Evolutionary conservation across 2,888 invertebrate species (phyloP).

Genomic region (Cephonodes hylas): DNA sequence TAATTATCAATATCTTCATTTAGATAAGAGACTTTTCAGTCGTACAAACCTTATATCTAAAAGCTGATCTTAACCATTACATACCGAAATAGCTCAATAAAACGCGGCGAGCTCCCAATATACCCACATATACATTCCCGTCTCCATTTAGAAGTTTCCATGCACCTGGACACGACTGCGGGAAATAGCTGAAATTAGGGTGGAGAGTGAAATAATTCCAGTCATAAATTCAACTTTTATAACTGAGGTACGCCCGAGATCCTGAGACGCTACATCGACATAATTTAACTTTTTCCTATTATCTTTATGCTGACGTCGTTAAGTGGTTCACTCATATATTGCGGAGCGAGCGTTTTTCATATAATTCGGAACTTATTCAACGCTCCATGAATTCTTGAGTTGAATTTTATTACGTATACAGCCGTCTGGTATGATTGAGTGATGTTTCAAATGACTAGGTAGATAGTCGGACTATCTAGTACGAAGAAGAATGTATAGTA

Average conservation of each 20-base stretch:
- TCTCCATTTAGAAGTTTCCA: constrained; percentile 64
- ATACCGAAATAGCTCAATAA: constrained; percentile 60
- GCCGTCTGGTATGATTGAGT: constrained; percentile 30
- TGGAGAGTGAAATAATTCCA: constrained; percentile 72
- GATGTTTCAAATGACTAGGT: constrained; percentile 17
- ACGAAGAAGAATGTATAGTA: neutral
- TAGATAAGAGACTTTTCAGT: too few species aligned
- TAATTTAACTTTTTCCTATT: constrained; percentile 81
- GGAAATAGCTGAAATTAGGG: constrained; percentile 63
- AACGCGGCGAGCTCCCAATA: constrained; percentile 47
- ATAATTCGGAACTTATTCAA: constrained; percentile 45
- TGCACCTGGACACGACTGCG: constrained; percentile 68
- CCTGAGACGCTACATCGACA: constrained; percentile 56
- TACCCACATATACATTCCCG: constrained; percentile 51
- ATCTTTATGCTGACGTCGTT: constrained; percentile 77
- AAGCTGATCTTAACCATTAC: constrained; percentile 54
- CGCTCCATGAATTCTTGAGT: constrained; percentile 19
- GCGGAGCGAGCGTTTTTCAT: constrained; percentile 55
- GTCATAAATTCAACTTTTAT: constrained; percentile 79
- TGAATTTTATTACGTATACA: constrained; percentile 30
- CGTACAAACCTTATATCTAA: constrained; percentile 28
- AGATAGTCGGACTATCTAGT: neutral
- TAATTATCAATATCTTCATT: too few species aligned
- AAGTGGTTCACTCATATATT: constrained; percentile 67
- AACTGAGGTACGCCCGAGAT: constrained; percentile 42